Evolutionary conservation across 2,113 vertebrate genomes (phyloP), one percentile per base, ranked within the genome.

Genomic region (Hipposideros armiger): DNA sequence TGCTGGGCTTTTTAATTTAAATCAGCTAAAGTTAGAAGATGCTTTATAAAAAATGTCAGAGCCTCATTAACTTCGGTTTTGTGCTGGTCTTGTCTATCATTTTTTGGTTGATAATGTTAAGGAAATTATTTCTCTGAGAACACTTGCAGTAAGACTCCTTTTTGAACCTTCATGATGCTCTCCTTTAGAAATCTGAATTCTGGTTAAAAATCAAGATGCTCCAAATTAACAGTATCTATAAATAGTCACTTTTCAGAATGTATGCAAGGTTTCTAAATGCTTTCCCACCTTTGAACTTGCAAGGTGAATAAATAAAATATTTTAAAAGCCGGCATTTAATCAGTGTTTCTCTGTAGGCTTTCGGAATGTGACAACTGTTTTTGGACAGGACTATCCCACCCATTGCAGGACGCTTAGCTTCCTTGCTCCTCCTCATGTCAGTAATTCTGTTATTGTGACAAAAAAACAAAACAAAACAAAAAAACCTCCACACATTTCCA

Each of bases 1-100:
- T 58, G 89, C 89, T 88, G 88, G 83, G 91, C 69, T 87, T 96
- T 87, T 62, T 87, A 17, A 85, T 97, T 96, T 94, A 98, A 96
- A 82, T 89, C 86, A 97, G 91, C 91, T 98, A 87, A 95, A 97
- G 76, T 93, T 82, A 94, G 73, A 95, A 93, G 52, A 22, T 40
- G 30, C 17, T 69, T 69, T 56, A 3, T 60, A 67, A 96, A 54
- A 94, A 84, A 87, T 36, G 86, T 80, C 70, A 95, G 95, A 87
- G 72, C 40, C 87, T 95, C 7, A 0, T 95, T 91, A 96, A 85
- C 45, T 88, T 85, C 2, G 16, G 50, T 87, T 97, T 90, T 96
- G 52, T 70, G 62, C 74, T 45, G 54, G 45, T 76, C 80, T 76
- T 30, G 42, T 78, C 93, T 87, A 82, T 96, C 89, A 94, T 32